Conservation (phyloP, 1,140 invertebrate species). For the Drosophila takahashii region DNA sequence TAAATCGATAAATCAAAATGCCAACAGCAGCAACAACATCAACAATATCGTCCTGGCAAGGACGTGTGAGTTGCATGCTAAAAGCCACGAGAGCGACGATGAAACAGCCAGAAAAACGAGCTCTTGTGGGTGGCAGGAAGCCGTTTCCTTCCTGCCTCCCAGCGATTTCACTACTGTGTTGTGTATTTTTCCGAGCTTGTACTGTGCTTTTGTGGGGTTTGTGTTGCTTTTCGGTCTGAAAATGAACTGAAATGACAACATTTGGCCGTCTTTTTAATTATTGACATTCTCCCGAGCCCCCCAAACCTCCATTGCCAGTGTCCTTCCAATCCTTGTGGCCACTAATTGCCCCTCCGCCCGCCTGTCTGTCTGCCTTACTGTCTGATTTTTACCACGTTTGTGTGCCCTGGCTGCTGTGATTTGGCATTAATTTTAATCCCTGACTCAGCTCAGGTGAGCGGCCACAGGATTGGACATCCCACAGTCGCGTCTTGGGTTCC, state of each 20-base stretch:
- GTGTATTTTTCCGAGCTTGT: slow-evolving; percentile 11
- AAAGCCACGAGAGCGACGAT: slow-evolving; percentile 59
- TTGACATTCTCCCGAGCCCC: slow-evolving; percentile 57
- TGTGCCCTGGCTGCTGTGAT: slow-evolving; percentile 21
- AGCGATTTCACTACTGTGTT: slow-evolving; percentile 7
- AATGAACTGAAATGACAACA: slow-evolving; percentile 69
- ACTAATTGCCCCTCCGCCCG: slow-evolving; percentile 48
- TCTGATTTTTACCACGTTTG: neutral
- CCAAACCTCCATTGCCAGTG: slow-evolving; percentile 5
- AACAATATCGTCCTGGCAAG: slow-evolving; percentile 65
- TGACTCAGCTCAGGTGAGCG: slow-evolving; percentile 24
- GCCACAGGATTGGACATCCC: slow-evolving; percentile 21
- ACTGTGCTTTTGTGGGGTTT: slow-evolving; percentile 22
- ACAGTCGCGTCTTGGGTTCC: neutral
- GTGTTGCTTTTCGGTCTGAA: slow-evolving; percentile 9
- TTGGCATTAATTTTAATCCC: slow-evolving; percentile 32
- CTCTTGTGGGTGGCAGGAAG: slow-evolving; percentile 53
- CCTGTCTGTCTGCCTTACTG: slow-evolving; percentile 2
- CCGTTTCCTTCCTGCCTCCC: slow-evolving; percentile 44
- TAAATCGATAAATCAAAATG: slow-evolving; percentile 83
- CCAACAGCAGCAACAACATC: slow-evolving; percentile 58
- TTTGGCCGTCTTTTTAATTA: slow-evolving; percentile 81
- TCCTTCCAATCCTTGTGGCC: slow-evolving; percentile 38
- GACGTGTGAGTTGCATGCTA: slow-evolving; percentile 81
- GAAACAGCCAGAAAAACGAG: slow-evolving; percentile 24